These are phyloP conservation scores for Cossypha caffra DNA, from an alignment of 2,797 vertebrate genomes.

Conservation along the genomic window DNA sequence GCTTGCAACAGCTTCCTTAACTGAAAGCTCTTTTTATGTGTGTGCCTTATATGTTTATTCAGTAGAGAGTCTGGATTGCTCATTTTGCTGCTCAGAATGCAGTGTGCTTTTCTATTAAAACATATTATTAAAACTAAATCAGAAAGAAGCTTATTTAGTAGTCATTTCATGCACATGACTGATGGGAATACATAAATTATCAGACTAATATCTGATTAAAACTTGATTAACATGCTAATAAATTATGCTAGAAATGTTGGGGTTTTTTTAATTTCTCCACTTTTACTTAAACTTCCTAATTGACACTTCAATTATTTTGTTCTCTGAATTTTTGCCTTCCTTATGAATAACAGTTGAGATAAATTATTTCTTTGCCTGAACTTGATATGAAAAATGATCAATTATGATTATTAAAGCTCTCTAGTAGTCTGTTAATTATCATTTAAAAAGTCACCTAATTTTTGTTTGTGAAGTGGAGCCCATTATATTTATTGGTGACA, in stretches of 20 bases:
- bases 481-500: neutral
- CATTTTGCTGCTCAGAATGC: conserved; percentile 50
- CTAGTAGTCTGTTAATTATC: conserved; percentile 55
- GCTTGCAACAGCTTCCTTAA: conserved; percentile 37
- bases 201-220: conserved; percentile 63
- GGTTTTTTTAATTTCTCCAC: neutral
- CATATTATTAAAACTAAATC: conserved; percentile 42
- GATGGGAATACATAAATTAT: conserved; percentile 45
- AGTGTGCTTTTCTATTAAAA: conserved; percentile 37
- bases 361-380: conserved; percentile 53
- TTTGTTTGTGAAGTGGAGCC: neutral
- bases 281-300: conserved; percentile 71
- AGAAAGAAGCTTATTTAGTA: conserved; percentile 55
- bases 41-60: conserved; percentile 42
- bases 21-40: conserved; percentile 28
- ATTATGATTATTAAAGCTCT: conserved; percentile 57
- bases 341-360: conserved; percentile 44
- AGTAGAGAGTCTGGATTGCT: conserved; percentile 41
- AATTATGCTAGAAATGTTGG: conserved; percentile 63
- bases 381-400: conserved; percentile 46
- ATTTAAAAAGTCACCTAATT: neutral
- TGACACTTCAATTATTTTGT: conserved; percentile 65
- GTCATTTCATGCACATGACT: conserved; percentile 44
- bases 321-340: conserved; percentile 52
- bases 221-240: conserved; percentile 65